Conservation (phyloP, 2,888 invertebrate species). For the Pollenia amentaria region DNA sequence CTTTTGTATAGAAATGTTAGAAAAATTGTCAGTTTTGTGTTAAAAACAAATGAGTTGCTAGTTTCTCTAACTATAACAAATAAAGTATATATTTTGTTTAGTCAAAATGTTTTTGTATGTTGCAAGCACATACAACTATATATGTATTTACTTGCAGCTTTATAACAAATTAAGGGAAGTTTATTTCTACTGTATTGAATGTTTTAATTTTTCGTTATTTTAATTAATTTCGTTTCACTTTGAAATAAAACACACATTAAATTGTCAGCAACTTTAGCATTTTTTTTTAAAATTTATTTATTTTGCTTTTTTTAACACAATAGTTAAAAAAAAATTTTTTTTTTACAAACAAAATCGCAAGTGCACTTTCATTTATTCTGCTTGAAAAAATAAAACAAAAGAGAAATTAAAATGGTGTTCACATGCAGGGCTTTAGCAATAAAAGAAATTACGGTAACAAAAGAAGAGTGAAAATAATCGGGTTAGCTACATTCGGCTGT, state of each 20-base stretch:
- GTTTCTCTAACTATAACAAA: background rate
- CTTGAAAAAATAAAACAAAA: no score
- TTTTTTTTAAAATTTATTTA: no score
- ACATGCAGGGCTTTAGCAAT: no score
- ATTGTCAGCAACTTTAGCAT: background rate
- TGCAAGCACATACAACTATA: no score
- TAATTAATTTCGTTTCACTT: slow-evolving; percentile 3
- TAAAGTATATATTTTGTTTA: background rate
- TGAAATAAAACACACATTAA: background rate
- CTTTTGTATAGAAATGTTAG: background rate
- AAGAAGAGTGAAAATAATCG: no score
- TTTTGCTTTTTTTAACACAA: no score
- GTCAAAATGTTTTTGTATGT: background rate
- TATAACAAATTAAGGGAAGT: background rate
- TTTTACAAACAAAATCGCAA: no score
- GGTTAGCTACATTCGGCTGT: no score
- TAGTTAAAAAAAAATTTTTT: no score
- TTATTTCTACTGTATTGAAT: background rate
- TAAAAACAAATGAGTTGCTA: slow-evolving; percentile 14
- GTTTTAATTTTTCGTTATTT: background rate
- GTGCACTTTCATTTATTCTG: no score
- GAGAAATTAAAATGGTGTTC: no score
- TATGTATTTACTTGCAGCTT: background rate
- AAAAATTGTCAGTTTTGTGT: slow-evolving; percentile 11
- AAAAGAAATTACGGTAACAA: no score